Evolutionary conservation across 2,797 vertebrate genomes (phyloP), one percentile per base, ranked within the genome.

Genomic region (Harpagifer antarcticus): DNA sequence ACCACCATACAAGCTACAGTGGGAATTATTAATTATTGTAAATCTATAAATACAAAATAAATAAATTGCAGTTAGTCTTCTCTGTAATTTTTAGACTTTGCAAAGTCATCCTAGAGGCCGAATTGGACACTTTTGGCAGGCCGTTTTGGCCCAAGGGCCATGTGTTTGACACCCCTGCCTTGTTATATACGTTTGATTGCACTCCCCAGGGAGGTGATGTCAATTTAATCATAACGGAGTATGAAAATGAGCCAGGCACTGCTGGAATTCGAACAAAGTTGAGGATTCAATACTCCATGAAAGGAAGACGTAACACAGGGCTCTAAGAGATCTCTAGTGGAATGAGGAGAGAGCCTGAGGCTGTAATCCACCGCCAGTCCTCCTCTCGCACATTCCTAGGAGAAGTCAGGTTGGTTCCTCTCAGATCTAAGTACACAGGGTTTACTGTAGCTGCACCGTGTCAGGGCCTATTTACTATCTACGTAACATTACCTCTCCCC

Each of bases 401-500:
- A 79, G 56, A 74, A 65, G 81, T 56, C 31, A 69, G 48, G 79
- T 73, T 4, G 53, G 60, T 55, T 81, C 49, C 68, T 79, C 83
- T 74, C 48, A 63, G 50, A 60, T 80, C 70, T 88, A 37, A 90
- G 43, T 0, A 82, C 53, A 85, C 56, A 27, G 71, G 61, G 70
- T 47, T 64, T 47, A 78, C 44, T 61, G 67, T 13, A 78, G 59
- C 19, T 69, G 49, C 48, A 62, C 77, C 80, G 62, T 66, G 81
- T 83, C 76, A 50, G 69, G 74, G 78, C 82, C 71, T 58, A 83
- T 86, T 75, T 86, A 81, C 5, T 17, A 68, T 75, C 63, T 79
- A 74, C 59, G 61, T 73, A 82, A 83, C 12, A 82, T 94, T 94
- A 94, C 94, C 93, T 95, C 87, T 94, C 86, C 84, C 84, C 84